Percentiles rank a stretch among this genome's conserved stretches.
These are phyloP conservation scores for Pogona vitticeps DNA, from an alignment of 2,113 vertebrate species.

Conservation along the genomic window DNA sequence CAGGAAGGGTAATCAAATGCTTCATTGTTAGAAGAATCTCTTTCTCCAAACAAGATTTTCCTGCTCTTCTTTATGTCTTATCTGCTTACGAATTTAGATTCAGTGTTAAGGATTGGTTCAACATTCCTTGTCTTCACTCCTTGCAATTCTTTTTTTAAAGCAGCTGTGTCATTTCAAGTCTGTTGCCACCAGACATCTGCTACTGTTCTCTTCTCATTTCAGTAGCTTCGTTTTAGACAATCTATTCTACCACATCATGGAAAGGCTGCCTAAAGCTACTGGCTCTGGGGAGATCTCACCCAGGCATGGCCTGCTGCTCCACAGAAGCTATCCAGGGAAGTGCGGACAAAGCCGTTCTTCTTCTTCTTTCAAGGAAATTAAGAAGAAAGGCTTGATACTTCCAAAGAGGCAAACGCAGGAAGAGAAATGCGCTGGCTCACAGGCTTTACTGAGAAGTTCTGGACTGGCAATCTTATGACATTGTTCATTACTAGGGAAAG, in stretches of 20 bases:
- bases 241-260: neutral
- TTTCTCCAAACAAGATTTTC: rapidly evolving
- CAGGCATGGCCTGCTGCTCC: neutral
- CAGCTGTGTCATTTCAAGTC: neutral
- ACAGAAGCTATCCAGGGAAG: neutral
- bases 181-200: too few species aligned
- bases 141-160: neutral
- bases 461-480: too few species aligned
- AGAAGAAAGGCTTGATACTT: neutral
- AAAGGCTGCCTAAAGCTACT: neutral
- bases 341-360: neutral
- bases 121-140: neutral
- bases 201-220: neutral
- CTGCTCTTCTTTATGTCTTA: neutral
- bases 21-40: neutral
- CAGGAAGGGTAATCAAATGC: neutral
- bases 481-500: too few species aligned
- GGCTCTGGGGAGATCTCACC: neutral
- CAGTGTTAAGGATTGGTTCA: neutral
- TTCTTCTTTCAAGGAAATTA: neutral
- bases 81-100: neutral
- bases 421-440: neutral
- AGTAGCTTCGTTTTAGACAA: neutral
- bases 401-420: too few species aligned
- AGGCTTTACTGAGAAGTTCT: too few species aligned